phyloP scores from a whole-genome alignment of 2,797 vertebrate genomes.

The Vultur gryphus region DNA sequence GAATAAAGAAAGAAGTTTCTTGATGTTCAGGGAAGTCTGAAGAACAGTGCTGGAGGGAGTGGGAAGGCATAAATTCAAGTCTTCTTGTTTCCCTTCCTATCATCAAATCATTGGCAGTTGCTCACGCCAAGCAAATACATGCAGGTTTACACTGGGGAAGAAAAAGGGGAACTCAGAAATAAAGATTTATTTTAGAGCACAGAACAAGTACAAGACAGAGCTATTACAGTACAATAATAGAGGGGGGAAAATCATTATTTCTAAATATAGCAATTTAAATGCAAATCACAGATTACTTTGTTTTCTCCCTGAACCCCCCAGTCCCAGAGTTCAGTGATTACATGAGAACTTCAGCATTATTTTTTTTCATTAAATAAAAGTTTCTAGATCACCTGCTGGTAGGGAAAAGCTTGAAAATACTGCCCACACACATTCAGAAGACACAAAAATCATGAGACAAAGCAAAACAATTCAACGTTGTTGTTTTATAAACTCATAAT shows the following conservation, averaged over 20 bases:
- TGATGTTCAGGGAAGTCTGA: neutral
- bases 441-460: neutral
- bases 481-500: neutral
- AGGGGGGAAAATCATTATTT: neutral
- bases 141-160: neutral
- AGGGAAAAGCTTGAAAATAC: neutral
- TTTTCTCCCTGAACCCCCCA: neutral
- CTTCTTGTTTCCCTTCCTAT: neutral
- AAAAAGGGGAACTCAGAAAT: neutral
- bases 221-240: neutral
- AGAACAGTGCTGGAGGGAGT: neutral
- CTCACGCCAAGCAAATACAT: neutral
- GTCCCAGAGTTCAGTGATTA: neutral
- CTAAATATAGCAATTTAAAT: neutral
- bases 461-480: neutral
- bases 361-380: neutral
- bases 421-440: neutral
- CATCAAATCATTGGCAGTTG: neutral
- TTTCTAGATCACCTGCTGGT: neutral
- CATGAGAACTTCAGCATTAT: neutral
- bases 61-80: neutral
- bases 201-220: neutral
- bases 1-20: neutral
- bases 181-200: neutral
- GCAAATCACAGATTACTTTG: neutral